Base-by-base conservation (phyloP, 2,888 invertebrate genomes). In the Gari tellinella region DNA sequence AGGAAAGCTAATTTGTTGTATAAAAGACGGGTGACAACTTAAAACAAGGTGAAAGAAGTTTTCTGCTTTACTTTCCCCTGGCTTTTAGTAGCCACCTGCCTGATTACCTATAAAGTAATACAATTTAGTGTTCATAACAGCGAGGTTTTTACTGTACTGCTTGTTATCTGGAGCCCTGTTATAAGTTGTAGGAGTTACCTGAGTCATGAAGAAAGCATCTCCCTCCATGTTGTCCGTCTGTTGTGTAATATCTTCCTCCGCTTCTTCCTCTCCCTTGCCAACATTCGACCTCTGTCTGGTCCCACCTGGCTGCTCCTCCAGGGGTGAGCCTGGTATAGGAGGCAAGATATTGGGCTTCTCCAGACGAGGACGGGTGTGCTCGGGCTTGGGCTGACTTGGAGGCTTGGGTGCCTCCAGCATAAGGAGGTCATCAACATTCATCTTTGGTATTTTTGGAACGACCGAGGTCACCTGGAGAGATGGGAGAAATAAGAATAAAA, bases 181-280 rank as follows among this genome's bases (percentile, higher is more conserved):
- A n/a, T n/a, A n/a, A n/a, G n/a, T n/a, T n/a, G n/a, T n/a, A n/a
- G n/a, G n/a, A n/a, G n/a, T n/a, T 60, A 90, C 88, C 87, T 90
- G 90, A 37, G 90, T 90, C 90, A 90, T 90, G 56, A 90, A 90
- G 85, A 90, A 90, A 7, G 88, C 86, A 45, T 86, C 85, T n/a
- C 80, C 82, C n/a, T 78, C 74, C 48, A 70, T 61, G 49, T 58
- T 45, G 14, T 23, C 46, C 17, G 56, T 48, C 41, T 65, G 70
- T n/a, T 74, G 52, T 46, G 37, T 65, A 19, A 62, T 51, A 45
- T 23, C 46, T 43, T 52, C 62, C 12, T 68, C 77, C 21, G 63
- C 53, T 68, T 68, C 66, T n/a, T 65, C 49, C 23, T 57, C 48
- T 43, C 57, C 8, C 37, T 51, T 61, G 40, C 57, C 58, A 55